phyloP scores from a whole-genome alignment of 2,113 vertebrate species.

The Rhinoderma darwinii region DNA sequence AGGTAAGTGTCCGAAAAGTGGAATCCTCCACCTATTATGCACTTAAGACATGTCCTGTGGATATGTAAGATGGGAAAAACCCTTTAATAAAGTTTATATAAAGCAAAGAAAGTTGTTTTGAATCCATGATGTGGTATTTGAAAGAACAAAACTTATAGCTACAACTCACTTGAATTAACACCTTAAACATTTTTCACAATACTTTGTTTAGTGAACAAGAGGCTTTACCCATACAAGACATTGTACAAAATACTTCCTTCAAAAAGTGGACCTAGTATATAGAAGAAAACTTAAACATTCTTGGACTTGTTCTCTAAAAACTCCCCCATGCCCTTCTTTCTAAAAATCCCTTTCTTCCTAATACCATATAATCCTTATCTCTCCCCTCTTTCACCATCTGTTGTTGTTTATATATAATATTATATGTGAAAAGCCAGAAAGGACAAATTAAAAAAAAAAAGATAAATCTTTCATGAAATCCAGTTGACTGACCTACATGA shows the following conservation, averaged over 20 bases:
- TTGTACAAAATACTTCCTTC: not conserved
- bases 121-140: too few species aligned
- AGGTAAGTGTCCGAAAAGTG: too few species aligned
- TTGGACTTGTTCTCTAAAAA: not conserved
- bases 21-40: too few species aligned
- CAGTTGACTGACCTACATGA: not conserved
- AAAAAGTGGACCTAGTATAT: not conserved
- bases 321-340: not conserved
- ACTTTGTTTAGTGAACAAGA: not conserved
- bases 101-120: too few species aligned
- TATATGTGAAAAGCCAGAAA: not conserved
- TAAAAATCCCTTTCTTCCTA: slow-evolving; percentile 4
- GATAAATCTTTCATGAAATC: not conserved
- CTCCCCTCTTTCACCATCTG: not conserved
- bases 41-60: too few species aligned
- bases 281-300: not conserved
- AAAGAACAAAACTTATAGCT: too few species aligned
- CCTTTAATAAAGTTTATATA: too few species aligned
- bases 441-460: not conserved
- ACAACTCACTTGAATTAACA: too few species aligned
- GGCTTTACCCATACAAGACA: not conserved
- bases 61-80: too few species aligned
- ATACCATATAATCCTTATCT: not conserved
- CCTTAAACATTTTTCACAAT: not conserved
- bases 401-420: not conserved